A percentile compares a stretch with the other conserved stretches of the same genome.
Conservation (phyloP, 1,140 invertebrate species). For the Aphelinus certus region DNA sequence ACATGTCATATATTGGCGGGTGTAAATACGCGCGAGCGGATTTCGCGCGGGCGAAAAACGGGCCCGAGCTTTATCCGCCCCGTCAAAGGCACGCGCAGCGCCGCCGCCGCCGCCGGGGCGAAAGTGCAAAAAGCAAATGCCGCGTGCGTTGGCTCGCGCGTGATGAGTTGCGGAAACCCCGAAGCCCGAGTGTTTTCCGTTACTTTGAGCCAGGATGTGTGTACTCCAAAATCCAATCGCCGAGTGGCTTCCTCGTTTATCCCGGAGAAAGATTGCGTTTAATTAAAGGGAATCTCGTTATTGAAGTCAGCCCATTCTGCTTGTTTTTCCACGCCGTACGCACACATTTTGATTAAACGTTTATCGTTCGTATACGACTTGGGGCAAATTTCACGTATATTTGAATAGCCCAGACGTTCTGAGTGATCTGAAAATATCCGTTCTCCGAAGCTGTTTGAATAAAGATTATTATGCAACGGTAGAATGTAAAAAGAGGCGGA, state of each 20-base stretch:
- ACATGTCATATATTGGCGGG: conserved; percentile 42
- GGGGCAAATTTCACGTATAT: too few species aligned
- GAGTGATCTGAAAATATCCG: too few species aligned
- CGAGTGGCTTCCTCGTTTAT: background rate
- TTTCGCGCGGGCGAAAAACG: too few species aligned
- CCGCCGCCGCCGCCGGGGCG: conserved; percentile 5
- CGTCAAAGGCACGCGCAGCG: conserved; percentile 19
- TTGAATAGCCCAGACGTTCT: too few species aligned
- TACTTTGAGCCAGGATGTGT: background rate
- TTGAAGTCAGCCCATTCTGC: conserved; percentile 12
- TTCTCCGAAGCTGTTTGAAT: too few species aligned
- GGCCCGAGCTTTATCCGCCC: conserved; percentile 6
- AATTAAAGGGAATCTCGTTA: conserved; percentile 24
- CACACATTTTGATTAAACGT: too few species aligned
- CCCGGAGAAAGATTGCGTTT: conserved; percentile 3
- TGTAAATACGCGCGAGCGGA: conserved; percentile 42
- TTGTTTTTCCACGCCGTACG: too few species aligned
- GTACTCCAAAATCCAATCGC: conserved; percentile 4
- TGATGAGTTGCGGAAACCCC: conserved; percentile 4
- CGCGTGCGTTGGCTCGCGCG: background rate
- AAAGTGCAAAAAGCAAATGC: conserved; percentile 47
- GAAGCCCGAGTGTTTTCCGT: background rate
- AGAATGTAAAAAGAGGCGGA: too few species aligned
- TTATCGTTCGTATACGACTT: too few species aligned
- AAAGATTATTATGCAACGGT: too few species aligned